Percentiles rank a stretch among this genome's conserved stretches.
phyloP scores from a whole-genome alignment of 1,140 invertebrate genomes.

The Rhagoletis zephyria region DNA sequence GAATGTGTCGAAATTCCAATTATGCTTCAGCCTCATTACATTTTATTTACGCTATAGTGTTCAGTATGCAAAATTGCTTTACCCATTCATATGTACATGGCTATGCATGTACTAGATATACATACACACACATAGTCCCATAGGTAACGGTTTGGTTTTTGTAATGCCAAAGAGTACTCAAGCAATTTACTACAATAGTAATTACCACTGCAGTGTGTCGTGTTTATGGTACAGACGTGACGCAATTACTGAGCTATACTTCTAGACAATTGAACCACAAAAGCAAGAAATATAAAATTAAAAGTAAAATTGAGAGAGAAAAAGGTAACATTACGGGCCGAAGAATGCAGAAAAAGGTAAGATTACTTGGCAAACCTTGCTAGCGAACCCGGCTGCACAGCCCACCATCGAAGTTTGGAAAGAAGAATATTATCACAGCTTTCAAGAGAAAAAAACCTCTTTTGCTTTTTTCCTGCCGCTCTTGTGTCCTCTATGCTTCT shows the following conservation, averaged over 20 bases:
- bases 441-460: neutral
- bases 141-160: neutral
- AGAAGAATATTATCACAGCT: neutral
- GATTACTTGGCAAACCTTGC: neutral
- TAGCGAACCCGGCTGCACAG: neutral
- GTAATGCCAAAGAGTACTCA: neutral
- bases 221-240: neutral
- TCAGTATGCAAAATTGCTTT: too few relatives aligned
- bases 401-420: neutral
- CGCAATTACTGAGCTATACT: neutral
- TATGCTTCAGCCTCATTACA: too few relatives aligned
- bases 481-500: neutral
- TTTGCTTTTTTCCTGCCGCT: neutral
- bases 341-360: neutral
- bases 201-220: neutral
- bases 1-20: too few relatives aligned
- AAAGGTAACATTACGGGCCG: neutral
- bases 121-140: too few relatives aligned
- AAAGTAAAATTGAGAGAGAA: neutral
- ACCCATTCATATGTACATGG: too few relatives aligned
- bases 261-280: neutral
- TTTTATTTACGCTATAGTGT: too few relatives aligned
- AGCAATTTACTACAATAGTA: neutral
- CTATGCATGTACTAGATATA: too few relatives aligned
- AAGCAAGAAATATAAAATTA: neutral